Percentiles rank a stretch among this genome's conserved stretches.
Evolutionary conservation across 2,113 vertebrate species (phyloP).

Genomic region (Spizaetus ornatus): DNA sequence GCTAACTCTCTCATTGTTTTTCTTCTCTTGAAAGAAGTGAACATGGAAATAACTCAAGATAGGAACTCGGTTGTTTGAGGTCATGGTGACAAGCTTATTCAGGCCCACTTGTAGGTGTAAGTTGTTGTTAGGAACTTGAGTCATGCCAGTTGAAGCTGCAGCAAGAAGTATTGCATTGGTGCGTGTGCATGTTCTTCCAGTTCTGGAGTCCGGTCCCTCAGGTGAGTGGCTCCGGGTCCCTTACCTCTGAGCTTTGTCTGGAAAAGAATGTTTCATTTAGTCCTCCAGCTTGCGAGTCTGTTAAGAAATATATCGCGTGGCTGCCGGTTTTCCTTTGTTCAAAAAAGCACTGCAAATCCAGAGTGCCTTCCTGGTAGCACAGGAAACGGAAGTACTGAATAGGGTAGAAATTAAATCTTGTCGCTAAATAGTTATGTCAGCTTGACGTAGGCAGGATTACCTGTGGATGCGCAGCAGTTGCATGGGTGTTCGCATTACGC

Average conservation of each 20-base stretch:
- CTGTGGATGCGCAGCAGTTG: background rate
- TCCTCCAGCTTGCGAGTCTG: background rate
- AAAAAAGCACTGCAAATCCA: background rate
- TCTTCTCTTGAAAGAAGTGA: background rate
- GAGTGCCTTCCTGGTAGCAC: background rate
- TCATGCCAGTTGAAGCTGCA: accelerated
- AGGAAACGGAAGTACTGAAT: accelerated
- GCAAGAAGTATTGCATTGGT: background rate
- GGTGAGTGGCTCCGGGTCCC: background rate
- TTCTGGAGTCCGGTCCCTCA: accelerated
- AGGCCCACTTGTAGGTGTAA: background rate
- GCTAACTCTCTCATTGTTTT: background rate
- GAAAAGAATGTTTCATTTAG: accelerated
- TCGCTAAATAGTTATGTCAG: accelerated
- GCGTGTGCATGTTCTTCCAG: accelerated
- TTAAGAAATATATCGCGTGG: accelerated
- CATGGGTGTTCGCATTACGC: accelerated
- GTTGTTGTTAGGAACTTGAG: background rate
- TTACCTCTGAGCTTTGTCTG: background rate
- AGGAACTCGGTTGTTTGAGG: background rate
- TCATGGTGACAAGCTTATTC: background rate
- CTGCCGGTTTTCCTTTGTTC: background rate
- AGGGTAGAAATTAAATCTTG: background rate
- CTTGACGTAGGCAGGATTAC: background rate
- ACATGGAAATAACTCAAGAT: background rate